Base-by-base conservation (phyloP, 30 jellyfish, hydroid and myxozoan genomes). In the Hydra vulgaris region DNA sequence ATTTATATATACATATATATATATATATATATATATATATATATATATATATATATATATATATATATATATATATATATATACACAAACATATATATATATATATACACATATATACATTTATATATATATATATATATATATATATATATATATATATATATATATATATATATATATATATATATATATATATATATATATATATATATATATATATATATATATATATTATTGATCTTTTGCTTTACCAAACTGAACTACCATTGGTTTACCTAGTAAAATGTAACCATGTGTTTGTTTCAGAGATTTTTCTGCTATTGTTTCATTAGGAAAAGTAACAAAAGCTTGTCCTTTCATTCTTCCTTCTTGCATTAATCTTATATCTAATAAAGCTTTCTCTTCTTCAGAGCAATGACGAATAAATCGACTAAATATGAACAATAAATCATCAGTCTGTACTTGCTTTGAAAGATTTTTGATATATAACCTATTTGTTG, bases 331-430 rank as follows among this genome's bases (percentile, higher is more conserved):
- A 0, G 97, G 96, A 71, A 91, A 86, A 15, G 90, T 91, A 25
- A 91, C 95, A 77, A 91, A 91, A 0, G 97, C 95, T 78, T 91
- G 97, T 7, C 97, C 97, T 71, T 91, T 91, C 97, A 91, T 91
- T 0, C 97, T 88, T 7, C 97, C 97, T 53, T 91, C 97, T 72
- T 91, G 83, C 97, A 91, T 91, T 69, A 86, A 27, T 40, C 96
- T 74, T 8, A 91, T 79, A 53, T 86, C 97, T 70, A 91, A 80
- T 86, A n/a, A 61, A 27, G 78, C 73, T 54, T 74, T 84, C 66
- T 88, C 90, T 20, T 21, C 72, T 1, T 88, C 94, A 8, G 71
- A 53, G 73, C 94, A 88, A 18, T 85, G 73, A 67, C 76, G 20
- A 22, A 89, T 27, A 79, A 89, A 89, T 56, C 95, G 77, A 53